Evolutionary conservation across 2,797 vertebrate species (phyloP), one percentile per base, ranked within the genome.

Genomic region (Scyliorhinus canicula): DNA sequence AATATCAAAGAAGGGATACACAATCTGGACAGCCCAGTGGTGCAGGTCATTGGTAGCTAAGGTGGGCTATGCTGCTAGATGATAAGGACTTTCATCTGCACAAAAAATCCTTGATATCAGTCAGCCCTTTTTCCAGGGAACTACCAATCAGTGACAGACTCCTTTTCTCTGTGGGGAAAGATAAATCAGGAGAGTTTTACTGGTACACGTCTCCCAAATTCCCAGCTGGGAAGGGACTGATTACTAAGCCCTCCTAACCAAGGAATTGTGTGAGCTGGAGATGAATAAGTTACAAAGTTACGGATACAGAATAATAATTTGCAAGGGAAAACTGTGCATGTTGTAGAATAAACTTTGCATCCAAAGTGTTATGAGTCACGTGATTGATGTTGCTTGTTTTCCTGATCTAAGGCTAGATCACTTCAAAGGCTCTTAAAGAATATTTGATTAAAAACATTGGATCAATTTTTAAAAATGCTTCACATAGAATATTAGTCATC

Each of bases 381-480:
- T 82, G 19, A 24, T 1, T 82, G 79, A 47, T 7, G 31, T 57
- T 57, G 5, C 55, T 88, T 88, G 55, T 88, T 57, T 88, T 60
- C 85, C 35, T n/a, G 55, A 88, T 88, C 85, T n/a, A 69, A 93
- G 69, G 63, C n/a, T 44, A 44, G 31, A 74, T 8, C 28, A 74
- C 65, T 93, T 93, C 40, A 31, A 69, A 93, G 93, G 44, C 47
- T 71, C 63, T 47, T 50, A 93, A 93, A 28, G 47, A 94, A 94
- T 52, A 94, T 74, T 93, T 93, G n/a, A 93, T 69, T 69, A n/a
- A 94, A 94, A 94, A 74, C 50, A 47, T 44, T 52, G 44, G 44
- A 71, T 67, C 93, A 93, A 50, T 69, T 50, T 93, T 93, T 93
- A 52, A 71, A 71, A 71, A 71, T 44, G 44, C 44, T 31, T 67